A percentile compares a stretch with the other conserved stretches of the same genome.
These are phyloP conservation scores for Tachuris rubrigastra DNA, from an alignment of 2,113 vertebrate species.

Conservation along the genomic window DNA sequence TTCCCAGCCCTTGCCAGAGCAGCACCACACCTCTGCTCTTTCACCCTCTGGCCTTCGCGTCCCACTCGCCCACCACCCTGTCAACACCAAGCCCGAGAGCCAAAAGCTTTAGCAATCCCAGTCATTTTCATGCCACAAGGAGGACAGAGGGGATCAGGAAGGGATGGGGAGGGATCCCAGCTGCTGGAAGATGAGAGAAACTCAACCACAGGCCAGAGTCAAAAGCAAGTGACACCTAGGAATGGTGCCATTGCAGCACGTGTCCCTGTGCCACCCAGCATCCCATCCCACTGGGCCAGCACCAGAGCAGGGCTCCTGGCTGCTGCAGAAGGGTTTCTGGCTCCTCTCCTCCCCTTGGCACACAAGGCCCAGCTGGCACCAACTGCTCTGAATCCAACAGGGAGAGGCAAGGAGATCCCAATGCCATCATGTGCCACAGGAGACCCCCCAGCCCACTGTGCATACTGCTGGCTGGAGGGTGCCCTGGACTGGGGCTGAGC, in stretches of 20 bases:
- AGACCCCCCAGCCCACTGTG: too few relatives aligned
- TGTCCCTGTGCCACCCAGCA: neutral
- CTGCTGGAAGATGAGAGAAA: neutral
- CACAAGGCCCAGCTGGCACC: neutral
- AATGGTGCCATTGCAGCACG: rapidly evolving
- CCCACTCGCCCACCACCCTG: rapidly evolving
- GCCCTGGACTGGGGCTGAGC: neutral
- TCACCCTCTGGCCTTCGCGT: neutral
- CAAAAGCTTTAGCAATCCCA: neutral
- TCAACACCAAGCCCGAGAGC: neutral
- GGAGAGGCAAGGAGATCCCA: neutral
- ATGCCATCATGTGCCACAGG: neutral
- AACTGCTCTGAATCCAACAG: neutral
- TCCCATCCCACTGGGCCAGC: rapidly evolving
- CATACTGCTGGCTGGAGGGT: neutral
- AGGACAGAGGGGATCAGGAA: neutral
- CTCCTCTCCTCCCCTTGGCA: neutral
- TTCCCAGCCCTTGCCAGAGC: neutral
- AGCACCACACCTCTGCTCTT: neutral
- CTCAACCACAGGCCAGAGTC: neutral
- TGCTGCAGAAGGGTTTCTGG: neutral
- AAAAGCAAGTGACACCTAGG: neutral
- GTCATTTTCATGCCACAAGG: neutral
- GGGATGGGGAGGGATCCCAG: neutral
- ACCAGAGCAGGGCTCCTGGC: neutral